phyloP scores from a whole-genome alignment of 1,140 invertebrate species.

The Pseudomyrmex sp. region DNA sequence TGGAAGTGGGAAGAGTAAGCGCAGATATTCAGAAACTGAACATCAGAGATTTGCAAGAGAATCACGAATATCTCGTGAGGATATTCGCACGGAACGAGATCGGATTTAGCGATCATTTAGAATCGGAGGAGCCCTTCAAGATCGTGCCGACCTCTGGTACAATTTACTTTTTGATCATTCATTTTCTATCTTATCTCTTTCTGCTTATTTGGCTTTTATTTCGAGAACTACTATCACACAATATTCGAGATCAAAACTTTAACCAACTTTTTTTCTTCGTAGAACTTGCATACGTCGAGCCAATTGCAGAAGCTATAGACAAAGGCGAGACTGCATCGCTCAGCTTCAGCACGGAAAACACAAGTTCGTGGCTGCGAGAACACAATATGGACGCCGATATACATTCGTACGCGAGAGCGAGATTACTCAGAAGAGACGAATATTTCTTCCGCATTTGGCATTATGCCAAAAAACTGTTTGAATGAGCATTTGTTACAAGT shows the following conservation, averaged over 20 bases:
- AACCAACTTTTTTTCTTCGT: constrained; percentile 20
- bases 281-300: constrained; percentile 86
- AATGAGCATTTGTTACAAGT: constrained; percentile 85
- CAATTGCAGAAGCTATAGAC: constrained; percentile 86
- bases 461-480: constrained; percentile 93
- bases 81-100: constrained; percentile 98
- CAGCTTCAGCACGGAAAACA: constrained; percentile 94
- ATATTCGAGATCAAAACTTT: not conserved
- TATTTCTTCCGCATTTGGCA: constrained; percentile 98
- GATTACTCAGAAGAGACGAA: constrained; percentile 93
- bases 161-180: constrained; percentile 25
- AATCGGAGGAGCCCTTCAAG: constrained; percentile 96
- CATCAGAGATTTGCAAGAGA: constrained; percentile 94
- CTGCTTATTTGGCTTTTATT: not conserved
- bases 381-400: constrained; percentile 97
- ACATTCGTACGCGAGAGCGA: constrained; percentile 93
- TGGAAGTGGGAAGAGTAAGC: constrained; percentile 95
- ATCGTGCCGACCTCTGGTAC: constrained; percentile 93
- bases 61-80: constrained; percentile 95
- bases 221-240: not conserved
- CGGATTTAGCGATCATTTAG: constrained; percentile 96
- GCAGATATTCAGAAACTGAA: constrained; percentile 93
- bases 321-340: constrained; percentile 89
- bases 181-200: not conserved
- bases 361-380: constrained; percentile 96